Percentiles rank a stretch among this genome's conserved stretches.
Conservation (phyloP, 2,797 vertebrate species). For the Acanthiza pusilla region DNA sequence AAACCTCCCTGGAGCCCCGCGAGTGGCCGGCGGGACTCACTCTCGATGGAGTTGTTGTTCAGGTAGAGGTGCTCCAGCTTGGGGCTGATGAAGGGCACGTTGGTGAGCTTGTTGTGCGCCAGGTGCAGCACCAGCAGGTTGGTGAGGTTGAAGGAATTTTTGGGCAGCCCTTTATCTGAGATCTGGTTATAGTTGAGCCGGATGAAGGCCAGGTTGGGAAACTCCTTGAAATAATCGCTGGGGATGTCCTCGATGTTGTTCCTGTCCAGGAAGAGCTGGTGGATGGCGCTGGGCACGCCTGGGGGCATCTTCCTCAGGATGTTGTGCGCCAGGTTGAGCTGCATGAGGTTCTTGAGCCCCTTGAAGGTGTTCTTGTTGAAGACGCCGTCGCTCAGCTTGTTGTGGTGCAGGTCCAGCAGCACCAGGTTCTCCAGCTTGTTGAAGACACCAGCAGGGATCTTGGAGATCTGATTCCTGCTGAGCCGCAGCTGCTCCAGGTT, state of each 20-base stretch:
- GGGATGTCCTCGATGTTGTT: slow-evolving; percentile 92
- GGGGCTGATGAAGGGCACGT: slow-evolving; percentile 82
- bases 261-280: slow-evolving; percentile 93
- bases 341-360: slow-evolving; percentile 90
- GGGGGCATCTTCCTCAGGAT: slow-evolving; percentile 89
- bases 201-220: slow-evolving; percentile 88
- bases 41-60: slow-evolving; percentile 92
- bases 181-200: slow-evolving; percentile 93
- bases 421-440: slow-evolving; percentile 87
- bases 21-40: slow-evolving; percentile 63
- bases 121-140: slow-evolving; percentile 91
- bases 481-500: slow-evolving; percentile 91
- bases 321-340: slow-evolving; percentile 95
- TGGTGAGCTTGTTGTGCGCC: slow-evolving; percentile 90
- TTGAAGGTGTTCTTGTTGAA: slow-evolving; percentile 88
- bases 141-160: slow-evolving; percentile 89
- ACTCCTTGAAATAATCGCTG: slow-evolving; percentile 84
- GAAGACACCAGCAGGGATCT: slow-evolving; percentile 86
- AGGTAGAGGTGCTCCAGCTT: slow-evolving; percentile 95
- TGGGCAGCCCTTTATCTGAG: slow-evolving; percentile 90
- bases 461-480: slow-evolving; percentile 89
- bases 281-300: slow-evolving; percentile 81
- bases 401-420: slow-evolving; percentile 91
- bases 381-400: slow-evolving; percentile 85
- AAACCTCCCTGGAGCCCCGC: neutral